These are phyloP conservation scores for Drosophila murphyi DNA, from an alignment of 1,140 invertebrate species.

Conservation along the genomic window DNA sequence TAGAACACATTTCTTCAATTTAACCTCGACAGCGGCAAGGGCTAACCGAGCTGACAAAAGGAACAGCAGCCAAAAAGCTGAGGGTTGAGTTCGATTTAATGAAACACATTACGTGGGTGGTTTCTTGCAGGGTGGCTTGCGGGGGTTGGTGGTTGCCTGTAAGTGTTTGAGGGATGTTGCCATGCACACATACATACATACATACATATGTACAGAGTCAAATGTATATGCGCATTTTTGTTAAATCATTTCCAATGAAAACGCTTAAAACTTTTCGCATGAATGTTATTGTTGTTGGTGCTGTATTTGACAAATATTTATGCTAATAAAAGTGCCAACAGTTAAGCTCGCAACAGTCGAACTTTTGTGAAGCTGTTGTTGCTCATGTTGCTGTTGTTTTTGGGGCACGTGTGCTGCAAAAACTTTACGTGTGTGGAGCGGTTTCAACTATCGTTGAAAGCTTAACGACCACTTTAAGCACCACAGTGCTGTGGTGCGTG, in stretches of 20 bases:
- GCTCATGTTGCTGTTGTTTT: slow-evolving; percentile 25
- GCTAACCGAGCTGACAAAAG: slow-evolving; percentile 33
- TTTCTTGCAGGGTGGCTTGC: background rate
- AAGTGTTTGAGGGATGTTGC: slow-evolving; percentile 10
- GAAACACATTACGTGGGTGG: slow-evolving; percentile 56
- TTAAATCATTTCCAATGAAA: slow-evolving; percentile 77
- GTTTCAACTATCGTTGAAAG: slow-evolving; percentile 43
- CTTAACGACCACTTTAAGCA: slow-evolving; percentile 47
- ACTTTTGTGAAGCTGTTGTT: slow-evolving; percentile 43
- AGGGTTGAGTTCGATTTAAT: slow-evolving; percentile 65
- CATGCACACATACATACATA: slow-evolving; percentile 5
- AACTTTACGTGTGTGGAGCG: slow-evolving; percentile 38
- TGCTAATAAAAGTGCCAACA: slow-evolving; percentile 73
- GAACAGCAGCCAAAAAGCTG: background rate
- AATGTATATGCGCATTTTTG: slow-evolving; percentile 38
- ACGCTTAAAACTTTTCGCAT: slow-evolving; percentile 73
- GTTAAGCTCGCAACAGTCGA: slow-evolving; percentile 36
- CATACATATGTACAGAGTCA: no score
- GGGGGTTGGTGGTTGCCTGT: background rate
- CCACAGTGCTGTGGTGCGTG: slow-evolving; percentile 32
- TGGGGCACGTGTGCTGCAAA: slow-evolving; percentile 39
- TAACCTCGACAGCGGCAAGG: slow-evolving; percentile 60
- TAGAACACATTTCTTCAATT: slow-evolving; percentile 82
- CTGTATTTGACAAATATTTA: slow-evolving; percentile 78
- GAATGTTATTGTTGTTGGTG: slow-evolving; percentile 59